A percentile compares a stretch with the other conserved stretches of the same genome.
Evolutionary conservation across 1,140 invertebrate species (phyloP).

Genomic region (Drosophila ambigua): DNA sequence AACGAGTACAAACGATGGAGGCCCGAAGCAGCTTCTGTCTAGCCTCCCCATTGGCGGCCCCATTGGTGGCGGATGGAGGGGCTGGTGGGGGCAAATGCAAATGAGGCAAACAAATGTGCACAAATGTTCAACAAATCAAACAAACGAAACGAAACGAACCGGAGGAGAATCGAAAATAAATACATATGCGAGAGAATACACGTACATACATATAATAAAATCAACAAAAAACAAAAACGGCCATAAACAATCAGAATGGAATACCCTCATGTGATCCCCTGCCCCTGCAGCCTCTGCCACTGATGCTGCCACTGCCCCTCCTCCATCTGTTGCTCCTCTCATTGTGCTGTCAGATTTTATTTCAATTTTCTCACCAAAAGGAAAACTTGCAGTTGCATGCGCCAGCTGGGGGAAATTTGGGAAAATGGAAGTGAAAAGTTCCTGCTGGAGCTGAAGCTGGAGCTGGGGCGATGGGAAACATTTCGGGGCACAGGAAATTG

Average conservation of each 20-base stretch:
- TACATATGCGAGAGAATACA: background rate
- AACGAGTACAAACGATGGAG: too few relatives aligned
- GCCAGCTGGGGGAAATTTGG: conserved; percentile 35
- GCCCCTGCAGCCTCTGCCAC: background rate
- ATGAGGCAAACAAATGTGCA: conserved; percentile 73
- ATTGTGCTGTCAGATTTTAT: conserved; percentile 72
- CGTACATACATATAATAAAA: background rate
- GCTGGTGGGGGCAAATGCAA: conserved; percentile 48
- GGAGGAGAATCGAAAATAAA: conserved; percentile 17
- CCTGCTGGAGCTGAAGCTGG: conserved; percentile 22
- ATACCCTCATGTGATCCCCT: background rate
- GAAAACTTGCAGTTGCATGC: conserved; percentile 74
- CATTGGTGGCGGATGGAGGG: background rate
- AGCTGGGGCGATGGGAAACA: conserved; percentile 69
- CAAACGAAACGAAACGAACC: conserved; percentile 28
- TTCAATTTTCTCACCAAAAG: conserved; percentile 63
- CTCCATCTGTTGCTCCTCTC: conserved; percentile 6
- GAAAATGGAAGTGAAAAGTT: conserved; percentile 44
- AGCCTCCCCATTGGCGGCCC: conserved; percentile 61
- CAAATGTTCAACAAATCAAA: conserved; percentile 65
- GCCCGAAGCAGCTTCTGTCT: conserved; percentile 15
- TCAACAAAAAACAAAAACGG: conserved; percentile 23
- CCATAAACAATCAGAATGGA: conserved; percentile 47
- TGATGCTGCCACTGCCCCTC: background rate
- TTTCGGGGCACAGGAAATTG: conserved; percentile 73